These are phyloP conservation scores for Loriculus beryllinus DNA, from an alignment of 2,797 vertebrate species.

Conservation along the genomic window DNA sequence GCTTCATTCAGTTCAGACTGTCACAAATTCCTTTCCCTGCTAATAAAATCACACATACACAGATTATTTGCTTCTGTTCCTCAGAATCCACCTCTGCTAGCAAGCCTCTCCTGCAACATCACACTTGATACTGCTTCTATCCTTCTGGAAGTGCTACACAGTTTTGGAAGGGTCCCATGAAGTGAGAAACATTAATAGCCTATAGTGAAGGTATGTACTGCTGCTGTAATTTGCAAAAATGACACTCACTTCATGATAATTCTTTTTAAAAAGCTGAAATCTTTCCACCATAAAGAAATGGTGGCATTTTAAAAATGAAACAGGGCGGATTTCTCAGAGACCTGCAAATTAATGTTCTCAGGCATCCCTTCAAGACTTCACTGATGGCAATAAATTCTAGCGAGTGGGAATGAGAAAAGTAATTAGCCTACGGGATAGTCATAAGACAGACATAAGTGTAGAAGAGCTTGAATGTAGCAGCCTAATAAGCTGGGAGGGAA, in stretches of 20 bases:
- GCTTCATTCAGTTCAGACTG: neutral
- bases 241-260: neutral
- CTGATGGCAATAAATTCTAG: neutral
- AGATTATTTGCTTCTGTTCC: neutral
- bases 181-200: neutral
- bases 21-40: neutral
- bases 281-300: neutral
- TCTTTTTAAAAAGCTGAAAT: neutral
- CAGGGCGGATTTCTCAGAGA: neutral
- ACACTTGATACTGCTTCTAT: neutral
- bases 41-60: neutral
- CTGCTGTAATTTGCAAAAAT: neutral
- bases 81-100: neutral
- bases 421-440: neutral
- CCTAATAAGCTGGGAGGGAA: neutral
- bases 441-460: accelerated
- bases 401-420: neutral
- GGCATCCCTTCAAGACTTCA: neutral
- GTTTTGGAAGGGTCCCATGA: neutral
- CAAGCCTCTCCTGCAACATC: neutral
- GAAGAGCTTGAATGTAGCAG: neutral
- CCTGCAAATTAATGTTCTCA: neutral
- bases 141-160: neutral
- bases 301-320: neutral
- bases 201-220: neutral